phyloP scores from a whole-genome alignment of 2,888 invertebrate genomes.

The Xylocampa areola region DNA sequence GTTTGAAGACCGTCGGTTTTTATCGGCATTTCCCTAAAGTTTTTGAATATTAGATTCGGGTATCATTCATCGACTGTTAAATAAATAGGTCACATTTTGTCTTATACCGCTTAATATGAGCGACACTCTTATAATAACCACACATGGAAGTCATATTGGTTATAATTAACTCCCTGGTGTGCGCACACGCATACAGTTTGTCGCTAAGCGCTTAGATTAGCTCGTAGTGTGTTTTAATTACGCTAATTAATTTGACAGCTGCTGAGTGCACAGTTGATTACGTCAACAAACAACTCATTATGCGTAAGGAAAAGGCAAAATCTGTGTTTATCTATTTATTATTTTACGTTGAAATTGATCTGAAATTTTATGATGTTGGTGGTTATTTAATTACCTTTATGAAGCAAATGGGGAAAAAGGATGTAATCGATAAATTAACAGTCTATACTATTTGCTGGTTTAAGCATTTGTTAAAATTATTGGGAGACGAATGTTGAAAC shows the following conservation, averaged over 20 bases:
- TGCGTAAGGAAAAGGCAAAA: constrained; percentile 1
- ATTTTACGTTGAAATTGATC: not conserved
- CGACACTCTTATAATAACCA: not conserved
- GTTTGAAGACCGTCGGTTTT: too few relatives aligned
- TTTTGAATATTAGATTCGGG: too few relatives aligned
- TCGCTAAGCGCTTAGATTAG: constrained; percentile 9
- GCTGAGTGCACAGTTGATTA: not conserved
- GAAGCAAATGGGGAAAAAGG: too few relatives aligned
- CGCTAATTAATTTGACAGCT: constrained; percentile 21
- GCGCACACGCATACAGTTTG: constrained; percentile 11
- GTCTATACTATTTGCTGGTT: too few relatives aligned
- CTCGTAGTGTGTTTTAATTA: constrained; percentile 8
- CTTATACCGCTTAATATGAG: too few relatives aligned
- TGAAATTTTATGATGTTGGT: not conserved
- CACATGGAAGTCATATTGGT: not conserved
- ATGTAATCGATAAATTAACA: too few relatives aligned
- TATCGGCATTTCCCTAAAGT: too few relatives aligned
- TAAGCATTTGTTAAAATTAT: too few relatives aligned
- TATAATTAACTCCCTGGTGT: constrained; percentile 24
- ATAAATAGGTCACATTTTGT: too few relatives aligned
- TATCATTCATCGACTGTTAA: too few relatives aligned
- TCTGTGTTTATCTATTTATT: not conserved
- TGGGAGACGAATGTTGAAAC: too few relatives aligned
- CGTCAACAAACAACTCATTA: constrained; percentile 1
- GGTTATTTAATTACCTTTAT: too few relatives aligned